Conservation (phyloP, 1,140 invertebrate species). For the Hyles vespertilio region DNA sequence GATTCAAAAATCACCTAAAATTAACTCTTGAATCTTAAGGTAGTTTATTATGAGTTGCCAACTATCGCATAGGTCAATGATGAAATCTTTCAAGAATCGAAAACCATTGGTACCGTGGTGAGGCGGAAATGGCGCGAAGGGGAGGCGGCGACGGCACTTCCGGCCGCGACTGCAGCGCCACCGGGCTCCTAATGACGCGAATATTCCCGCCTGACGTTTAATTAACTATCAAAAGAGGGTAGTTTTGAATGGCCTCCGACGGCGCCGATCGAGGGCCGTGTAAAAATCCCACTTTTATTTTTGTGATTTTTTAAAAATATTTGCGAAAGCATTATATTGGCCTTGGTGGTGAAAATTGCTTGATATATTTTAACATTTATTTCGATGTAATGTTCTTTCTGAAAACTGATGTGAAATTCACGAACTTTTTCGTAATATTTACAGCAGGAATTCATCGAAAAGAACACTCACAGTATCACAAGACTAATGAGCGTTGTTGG, state of each 20-base stretch:
- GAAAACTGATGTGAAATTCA: too few species aligned
- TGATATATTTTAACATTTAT: too few species aligned
- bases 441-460: too few species aligned
- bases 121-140: conserved; percentile 13
- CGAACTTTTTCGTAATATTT: too few species aligned
- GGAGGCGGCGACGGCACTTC: conserved; percentile 34
- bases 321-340: not conserved
- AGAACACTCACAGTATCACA: too few species aligned
- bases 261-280: conserved; percentile 8
- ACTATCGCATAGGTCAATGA: too few species aligned
- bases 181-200: conserved; percentile 59
- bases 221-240: conserved; percentile 61
- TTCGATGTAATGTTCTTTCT: too few species aligned
- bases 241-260: conserved; percentile 18
- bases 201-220: conserved; percentile 66
- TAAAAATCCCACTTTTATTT: not conserved
- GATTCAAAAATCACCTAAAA: too few species aligned
- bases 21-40: too few species aligned
- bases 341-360: too few species aligned
- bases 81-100: conserved; percentile 2
- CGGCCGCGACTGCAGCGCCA: conserved; percentile 35
- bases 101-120: conserved; percentile 1
- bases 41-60: too few species aligned
- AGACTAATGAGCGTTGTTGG: too few species aligned
- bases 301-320: not conserved